Evolutionary conservation across 2,888 invertebrate genomes (phyloP), one percentile per base, ranked within the genome.

Genomic region (Lycia hirtaria): DNA sequence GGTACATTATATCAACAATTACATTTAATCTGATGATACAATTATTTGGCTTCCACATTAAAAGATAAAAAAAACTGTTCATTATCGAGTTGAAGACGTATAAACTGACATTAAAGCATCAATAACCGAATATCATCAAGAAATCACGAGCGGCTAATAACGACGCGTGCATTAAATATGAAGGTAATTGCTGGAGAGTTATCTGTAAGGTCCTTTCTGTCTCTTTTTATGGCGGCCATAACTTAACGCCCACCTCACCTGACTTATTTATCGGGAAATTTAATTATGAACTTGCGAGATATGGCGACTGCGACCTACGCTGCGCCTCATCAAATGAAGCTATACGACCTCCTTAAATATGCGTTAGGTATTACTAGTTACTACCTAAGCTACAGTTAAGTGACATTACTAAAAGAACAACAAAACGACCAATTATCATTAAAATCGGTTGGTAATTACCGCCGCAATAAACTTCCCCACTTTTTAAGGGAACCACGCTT

Each of bases 221-320:
- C 75, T 77, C 76, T 82, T 80, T 87, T 85, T 85, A 86, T 83
- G 82, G 82, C 61, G 59, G 63, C 62, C 71, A 81, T 88, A 87
- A 88, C 84, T 86, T 75, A 76, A 71, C 81, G 69, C 87, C 87
- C 76, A 88, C 87, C 51, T 59, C 62, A 60, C 52, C 55, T 56
- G 56, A 66, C 54, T 68, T 69, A 78, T 82, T 82, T 83, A 84
- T 81, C 71, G 73, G 76, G 76, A 83, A 63, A 80, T 81, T 81
- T 85, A 85, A 86, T 83, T 81, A 78, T 66, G 60, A 66, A 72
- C 75, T 79, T 74, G 63, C 65, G 60, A 65, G 62, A 72, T 71
- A 72, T 72, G 68, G 73, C 61, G 56, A 59, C 53, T 65, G 45
- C 60, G 19, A 37, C 75, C 74, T 54, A 66, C 64, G 57, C 56